phyloP scores from a whole-genome alignment of 92 coral and sea anemone genomes.

The Heliopora coerulea region DNA sequence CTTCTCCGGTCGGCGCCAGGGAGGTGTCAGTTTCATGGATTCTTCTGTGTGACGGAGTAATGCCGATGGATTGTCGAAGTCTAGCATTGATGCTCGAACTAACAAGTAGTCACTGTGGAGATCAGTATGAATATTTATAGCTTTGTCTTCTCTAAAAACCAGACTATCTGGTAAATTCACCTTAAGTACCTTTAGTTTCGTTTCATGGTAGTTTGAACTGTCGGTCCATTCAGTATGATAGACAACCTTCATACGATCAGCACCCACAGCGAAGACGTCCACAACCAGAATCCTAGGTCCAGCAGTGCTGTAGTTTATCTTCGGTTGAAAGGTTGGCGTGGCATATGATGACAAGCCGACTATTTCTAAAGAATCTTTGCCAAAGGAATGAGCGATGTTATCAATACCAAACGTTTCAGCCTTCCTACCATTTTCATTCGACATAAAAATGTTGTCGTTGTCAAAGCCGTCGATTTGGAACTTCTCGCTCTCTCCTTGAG shows the following conservation, averaged over 20 bases:
- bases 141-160: conserved; percentile 69
- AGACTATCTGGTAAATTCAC: conserved; percentile 73
- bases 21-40: conserved; percentile 57
- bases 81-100: conserved; percentile 53
- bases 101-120: conserved; percentile 62
- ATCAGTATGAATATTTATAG: conserved; percentile 65
- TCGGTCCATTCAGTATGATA: conserved; percentile 61
- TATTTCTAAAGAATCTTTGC: conserved; percentile 18
- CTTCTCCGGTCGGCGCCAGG: conserved; percentile 79
- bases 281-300: conserved; percentile 58
- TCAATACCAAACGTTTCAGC: background rate
- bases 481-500: background rate
- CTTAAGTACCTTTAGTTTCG: conserved; percentile 42
- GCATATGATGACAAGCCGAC: background rate
- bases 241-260: conserved; percentile 40
- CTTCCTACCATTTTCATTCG: conserved; percentile 3
- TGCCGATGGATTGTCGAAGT: conserved; percentile 50
- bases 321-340: conserved; percentile 7
- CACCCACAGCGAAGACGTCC: conserved; percentile 64
- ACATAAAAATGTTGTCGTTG: background rate
- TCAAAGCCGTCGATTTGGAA: background rate
- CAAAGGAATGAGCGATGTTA: background rate
- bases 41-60: conserved; percentile 60
- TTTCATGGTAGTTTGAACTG: conserved; percentile 47
- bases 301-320: conserved; percentile 6